These are phyloP conservation scores for Hylyphantes graminicola DNA, from an alignment of 1,140 invertebrate genomes.

Conservation along the genomic window DNA sequence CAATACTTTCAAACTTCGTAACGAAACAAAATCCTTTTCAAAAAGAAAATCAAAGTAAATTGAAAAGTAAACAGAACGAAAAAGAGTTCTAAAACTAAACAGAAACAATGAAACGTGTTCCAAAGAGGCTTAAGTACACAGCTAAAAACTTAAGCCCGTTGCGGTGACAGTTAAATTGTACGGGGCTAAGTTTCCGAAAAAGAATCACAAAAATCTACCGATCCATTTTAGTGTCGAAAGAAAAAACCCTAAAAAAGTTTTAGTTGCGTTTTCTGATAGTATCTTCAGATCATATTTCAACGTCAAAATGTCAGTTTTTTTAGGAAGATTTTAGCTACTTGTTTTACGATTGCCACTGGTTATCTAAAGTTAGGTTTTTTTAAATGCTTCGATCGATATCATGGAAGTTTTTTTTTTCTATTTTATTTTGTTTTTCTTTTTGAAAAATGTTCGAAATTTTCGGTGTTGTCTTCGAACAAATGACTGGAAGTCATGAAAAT, in stretches of 20 bases:
- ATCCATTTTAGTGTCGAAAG: constrained; percentile 7
- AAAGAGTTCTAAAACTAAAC: too few relatives aligned
- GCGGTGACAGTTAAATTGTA: constrained; percentile 17
- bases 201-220: background rate
- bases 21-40: too few relatives aligned
- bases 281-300: constrained; percentile 45
- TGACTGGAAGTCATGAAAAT: background rate
- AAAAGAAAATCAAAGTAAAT: too few relatives aligned
- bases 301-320: constrained; percentile 33
- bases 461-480: constrained; percentile 22
- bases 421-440: background rate
- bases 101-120: too few relatives aligned
- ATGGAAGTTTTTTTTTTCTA: background rate
- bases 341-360: constrained; percentile 13
- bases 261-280: constrained; percentile 6
- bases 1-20: too few relatives aligned
- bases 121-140: too few relatives aligned
- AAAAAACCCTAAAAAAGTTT: constrained; percentile 17
- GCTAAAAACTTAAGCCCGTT: background rate
- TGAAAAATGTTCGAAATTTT: constrained; percentile 27
- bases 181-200: background rate
- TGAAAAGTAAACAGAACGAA: too few relatives aligned
- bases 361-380: constrained; percentile 6
- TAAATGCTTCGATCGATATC: background rate
- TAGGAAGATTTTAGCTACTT: constrained; percentile 10